A percentile compares a stretch with the other conserved stretches of the same genome.
These are phyloP conservation scores for Saxidomus purpurata DNA, from an alignment of 1,140 invertebrate species.

Conservation along the genomic window DNA sequence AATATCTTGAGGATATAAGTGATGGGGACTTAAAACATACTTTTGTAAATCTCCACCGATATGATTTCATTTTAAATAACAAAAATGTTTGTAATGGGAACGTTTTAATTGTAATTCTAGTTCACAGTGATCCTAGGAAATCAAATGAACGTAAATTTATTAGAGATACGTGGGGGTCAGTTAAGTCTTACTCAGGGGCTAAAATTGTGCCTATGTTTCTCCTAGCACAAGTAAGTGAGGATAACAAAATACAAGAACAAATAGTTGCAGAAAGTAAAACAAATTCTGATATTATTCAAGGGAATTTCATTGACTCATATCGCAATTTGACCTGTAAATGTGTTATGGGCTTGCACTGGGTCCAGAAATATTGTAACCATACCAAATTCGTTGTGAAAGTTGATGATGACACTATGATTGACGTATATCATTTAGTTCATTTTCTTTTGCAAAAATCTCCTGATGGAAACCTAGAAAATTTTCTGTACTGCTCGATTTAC, in stretches of 20 bases:
- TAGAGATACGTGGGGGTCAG: constrained; percentile 80
- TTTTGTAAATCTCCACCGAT: constrained; percentile 46
- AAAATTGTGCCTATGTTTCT: constrained; percentile 61
- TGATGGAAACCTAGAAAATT: constrained; percentile 41
- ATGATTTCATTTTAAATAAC: constrained; percentile 57
- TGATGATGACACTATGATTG: constrained; percentile 94
- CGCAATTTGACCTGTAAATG: constrained; percentile 87
- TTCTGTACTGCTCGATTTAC: constrained; percentile 43
- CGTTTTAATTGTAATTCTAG: constrained; percentile 70
- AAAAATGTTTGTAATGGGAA: constrained; percentile 45
- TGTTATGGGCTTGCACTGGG: constrained; percentile 94
- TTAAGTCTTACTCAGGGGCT: neutral
- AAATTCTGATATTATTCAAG: constrained; percentile 78
- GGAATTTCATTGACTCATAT: constrained; percentile 79
- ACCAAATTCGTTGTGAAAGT: constrained; percentile 93
- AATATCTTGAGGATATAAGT: neutral
- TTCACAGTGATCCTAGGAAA: constrained; percentile 76
- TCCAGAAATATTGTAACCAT: constrained; percentile 89
- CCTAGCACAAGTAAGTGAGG: neutral
- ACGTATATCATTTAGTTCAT: constrained; percentile 47
- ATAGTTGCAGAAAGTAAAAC: constrained; percentile 64
- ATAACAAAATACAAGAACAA: constrained; percentile 32
- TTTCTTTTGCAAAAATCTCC: constrained; percentile 36
- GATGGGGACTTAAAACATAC: neutral
- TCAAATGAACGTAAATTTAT: constrained; percentile 70